These are phyloP conservation scores for Microcaecilia unicolor DNA, from an alignment of 2,797 vertebrate species.

Conservation along the genomic window DNA sequence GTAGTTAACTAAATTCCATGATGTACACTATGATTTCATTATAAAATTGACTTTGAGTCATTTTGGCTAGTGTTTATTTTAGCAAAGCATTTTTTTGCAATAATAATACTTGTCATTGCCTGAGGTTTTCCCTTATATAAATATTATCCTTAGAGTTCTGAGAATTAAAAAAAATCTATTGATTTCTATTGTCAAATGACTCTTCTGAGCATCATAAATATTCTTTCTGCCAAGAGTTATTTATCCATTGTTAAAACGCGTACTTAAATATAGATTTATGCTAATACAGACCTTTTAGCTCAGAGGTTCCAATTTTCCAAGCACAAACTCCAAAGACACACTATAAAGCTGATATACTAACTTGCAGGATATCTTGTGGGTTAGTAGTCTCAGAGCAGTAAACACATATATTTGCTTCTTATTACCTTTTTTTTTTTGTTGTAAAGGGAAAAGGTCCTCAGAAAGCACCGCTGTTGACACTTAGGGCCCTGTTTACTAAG, in stretches of 20 bases:
- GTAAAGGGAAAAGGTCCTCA: too few species aligned
- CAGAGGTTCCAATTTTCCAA: slow-evolving; percentile 27
- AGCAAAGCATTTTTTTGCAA: slow-evolving; percentile 10
- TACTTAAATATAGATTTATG: slow-evolving; percentile 41
- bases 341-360: too few species aligned
- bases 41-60: too few species aligned
- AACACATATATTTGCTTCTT: too few species aligned
- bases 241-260: slow-evolving; percentile 29
- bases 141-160: slow-evolving; percentile 35
- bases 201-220: slow-evolving; percentile 39
- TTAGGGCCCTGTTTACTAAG: too few species aligned
- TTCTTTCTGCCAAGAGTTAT: slow-evolving; percentile 42
- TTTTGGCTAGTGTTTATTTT: slow-evolving; percentile 24
- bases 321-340: too few species aligned
- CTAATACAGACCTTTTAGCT: slow-evolving; percentile 33
- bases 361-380: too few species aligned
- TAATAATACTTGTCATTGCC: slow-evolving; percentile 7
- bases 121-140: slow-evolving; percentile 11
- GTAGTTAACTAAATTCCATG: too few species aligned
- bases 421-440: too few species aligned
- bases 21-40: too few species aligned
- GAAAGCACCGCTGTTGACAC: too few species aligned
- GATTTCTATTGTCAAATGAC: slow-evolving; percentile 42
- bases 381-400: too few species aligned
- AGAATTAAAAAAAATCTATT: slow-evolving; percentile 25